Conservation (phyloP, 2,888 invertebrate species). For the Lepidonotus clava region DNA sequence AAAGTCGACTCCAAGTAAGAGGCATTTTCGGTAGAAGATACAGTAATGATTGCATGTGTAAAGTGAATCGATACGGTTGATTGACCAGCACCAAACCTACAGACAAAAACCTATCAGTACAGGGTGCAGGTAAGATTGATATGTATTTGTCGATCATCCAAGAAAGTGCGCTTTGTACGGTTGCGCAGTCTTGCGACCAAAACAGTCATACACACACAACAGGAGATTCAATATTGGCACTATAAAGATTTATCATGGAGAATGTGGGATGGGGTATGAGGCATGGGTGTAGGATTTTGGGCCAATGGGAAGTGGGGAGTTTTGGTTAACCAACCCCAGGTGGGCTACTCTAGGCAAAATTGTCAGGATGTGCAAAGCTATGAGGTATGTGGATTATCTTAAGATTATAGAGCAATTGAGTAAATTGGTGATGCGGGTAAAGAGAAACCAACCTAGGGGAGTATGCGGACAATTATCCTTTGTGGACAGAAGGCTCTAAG, state of each 20-base stretch:
- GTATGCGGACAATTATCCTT: too few relatives aligned
- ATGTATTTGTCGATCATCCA: conserved; percentile 41
- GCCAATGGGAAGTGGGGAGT: too few relatives aligned
- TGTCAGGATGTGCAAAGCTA: too few relatives aligned
- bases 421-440: too few relatives aligned
- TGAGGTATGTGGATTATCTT: too few relatives aligned
- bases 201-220: not conserved
- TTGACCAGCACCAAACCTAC: conserved; percentile 29
- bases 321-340: too few relatives aligned
- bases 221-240: not conserved
- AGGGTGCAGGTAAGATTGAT: conserved; percentile 8
- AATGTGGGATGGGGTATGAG: not conserved
- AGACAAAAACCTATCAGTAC: not conserved
- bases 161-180: not conserved
- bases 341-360: too few relatives aligned
- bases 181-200: not conserved
- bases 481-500: too few relatives aligned
- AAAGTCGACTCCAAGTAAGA: conserved; percentile 10
- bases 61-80: conserved; percentile 1
- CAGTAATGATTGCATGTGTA: conserved; percentile 16
- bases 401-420: too few relatives aligned
- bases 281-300: too few relatives aligned
- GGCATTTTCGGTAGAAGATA: conserved; percentile 23
- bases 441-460: too few relatives aligned
- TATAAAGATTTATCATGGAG: not conserved